These are phyloP conservation scores for Acanthoscelides obtectus DNA, from an alignment of 2,888 invertebrate species.

Conservation along the genomic window DNA sequence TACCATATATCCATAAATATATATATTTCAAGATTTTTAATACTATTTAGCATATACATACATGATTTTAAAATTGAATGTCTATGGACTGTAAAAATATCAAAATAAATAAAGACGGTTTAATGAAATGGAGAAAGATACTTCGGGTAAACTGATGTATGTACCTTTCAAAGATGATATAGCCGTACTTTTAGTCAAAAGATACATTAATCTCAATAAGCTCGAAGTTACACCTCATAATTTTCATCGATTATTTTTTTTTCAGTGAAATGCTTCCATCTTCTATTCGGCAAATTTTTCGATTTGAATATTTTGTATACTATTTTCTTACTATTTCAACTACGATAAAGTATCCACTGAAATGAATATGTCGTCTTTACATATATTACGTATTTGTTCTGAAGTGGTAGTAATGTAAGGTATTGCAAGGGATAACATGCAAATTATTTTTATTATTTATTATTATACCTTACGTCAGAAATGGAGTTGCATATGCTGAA, in stretches of 20 bases:
- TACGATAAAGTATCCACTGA: no score
- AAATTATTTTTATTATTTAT: no score
- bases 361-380: no score
- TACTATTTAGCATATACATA: constrained; percentile 1
- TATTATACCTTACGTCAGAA: no score
- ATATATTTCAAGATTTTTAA: constrained; percentile 1
- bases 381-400: no score
- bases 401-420: no score
- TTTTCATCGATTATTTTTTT: neutral
- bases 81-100: neutral
- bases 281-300: no score
- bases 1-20: constrained; percentile 7
- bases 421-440: no score
- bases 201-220: neutral
- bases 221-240: neutral
- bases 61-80: neutral
- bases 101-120: neutral
- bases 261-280: neutral
- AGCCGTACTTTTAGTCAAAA: neutral
- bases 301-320: no score
- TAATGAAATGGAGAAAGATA: neutral
- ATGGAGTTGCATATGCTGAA: no score
- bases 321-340: no score
- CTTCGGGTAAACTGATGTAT: neutral
- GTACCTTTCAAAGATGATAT: neutral